These are phyloP conservation scores for Perca flavescens DNA, from an alignment of 2,113 vertebrate genomes.

Conservation along the genomic window DNA sequence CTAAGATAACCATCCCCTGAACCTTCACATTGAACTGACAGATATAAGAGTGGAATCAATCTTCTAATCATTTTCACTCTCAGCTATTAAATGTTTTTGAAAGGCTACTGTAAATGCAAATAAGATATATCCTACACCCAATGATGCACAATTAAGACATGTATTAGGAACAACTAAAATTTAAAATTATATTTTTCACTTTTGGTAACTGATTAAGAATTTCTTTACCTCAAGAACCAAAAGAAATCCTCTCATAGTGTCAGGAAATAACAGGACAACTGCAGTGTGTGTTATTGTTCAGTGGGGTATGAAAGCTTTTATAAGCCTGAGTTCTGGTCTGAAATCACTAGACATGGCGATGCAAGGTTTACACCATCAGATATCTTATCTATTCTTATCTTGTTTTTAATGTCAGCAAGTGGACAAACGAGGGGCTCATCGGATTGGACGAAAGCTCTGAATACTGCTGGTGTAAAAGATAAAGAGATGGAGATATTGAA, in stretches of 20 bases:
- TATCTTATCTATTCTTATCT: slow-evolving; percentile 4
- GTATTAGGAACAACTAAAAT: background rate
- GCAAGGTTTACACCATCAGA: slow-evolving; percentile 12
- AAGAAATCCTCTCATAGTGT: no score
- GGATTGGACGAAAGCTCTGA: slow-evolving; percentile 27
- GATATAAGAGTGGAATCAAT: background rate
- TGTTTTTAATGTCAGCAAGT: slow-evolving; percentile 5
- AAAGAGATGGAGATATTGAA: slow-evolving; percentile 33
- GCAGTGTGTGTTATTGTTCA: slow-evolving; percentile 34
- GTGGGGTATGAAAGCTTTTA: slow-evolving; percentile 24
- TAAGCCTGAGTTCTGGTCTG: slow-evolving; percentile 18
- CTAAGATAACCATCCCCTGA: background rate
- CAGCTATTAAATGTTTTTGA: background rate
- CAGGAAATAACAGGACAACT: background rate
- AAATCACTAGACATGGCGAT: background rate
- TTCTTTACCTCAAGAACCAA: background rate
- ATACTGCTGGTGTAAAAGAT: slow-evolving; percentile 46
- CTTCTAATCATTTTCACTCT: background rate
- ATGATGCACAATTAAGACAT: no score
- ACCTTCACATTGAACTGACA: background rate
- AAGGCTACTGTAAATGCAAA: background rate
- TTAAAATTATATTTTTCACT: background rate
- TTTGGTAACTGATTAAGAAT: background rate
- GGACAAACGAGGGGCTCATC: background rate
- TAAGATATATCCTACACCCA: background rate